Evolutionary conservation across 2,797 vertebrate species (phyloP).

Genomic region (Hemitrygon akajei): DNA sequence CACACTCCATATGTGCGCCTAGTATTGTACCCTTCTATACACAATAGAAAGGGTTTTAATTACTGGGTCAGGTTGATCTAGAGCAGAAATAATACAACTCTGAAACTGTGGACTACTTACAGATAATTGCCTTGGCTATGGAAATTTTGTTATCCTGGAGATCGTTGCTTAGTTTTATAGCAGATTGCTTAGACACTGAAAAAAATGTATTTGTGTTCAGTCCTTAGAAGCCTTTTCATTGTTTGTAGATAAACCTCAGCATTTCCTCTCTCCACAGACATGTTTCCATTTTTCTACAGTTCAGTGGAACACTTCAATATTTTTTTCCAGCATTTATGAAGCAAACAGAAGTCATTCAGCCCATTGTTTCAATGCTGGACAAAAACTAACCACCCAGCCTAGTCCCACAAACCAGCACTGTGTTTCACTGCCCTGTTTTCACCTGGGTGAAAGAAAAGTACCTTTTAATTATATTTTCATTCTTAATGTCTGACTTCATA

Average conservation of each 20-base stretch:
- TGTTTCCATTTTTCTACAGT: not conserved
- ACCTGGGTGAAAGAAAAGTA: not conserved
- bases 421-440: not conserved
- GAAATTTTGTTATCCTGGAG: not conserved
- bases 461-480: not conserved
- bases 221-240: not conserved
- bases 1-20: not conserved
- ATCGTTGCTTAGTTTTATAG: not conserved
- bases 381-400: too few relatives aligned
- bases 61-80: constrained; percentile 6
- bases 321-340: too few relatives aligned
- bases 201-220: not conserved
- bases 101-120: not conserved
- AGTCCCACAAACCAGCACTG: too few relatives aligned
- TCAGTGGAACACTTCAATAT: not conserved
- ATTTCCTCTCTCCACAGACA: not conserved
- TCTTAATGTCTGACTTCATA: not conserved
- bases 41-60: not conserved
- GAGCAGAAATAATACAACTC: constrained; percentile 3
- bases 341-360: too few relatives aligned
- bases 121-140: not conserved
- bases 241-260: not conserved
- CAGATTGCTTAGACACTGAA: not conserved
- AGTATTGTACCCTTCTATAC: not conserved
- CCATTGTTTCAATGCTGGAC: too few relatives aligned